Percentiles rank a stretch among this genome's conserved stretches.
phyloP scores from a whole-genome alignment of 2,113 vertebrate genomes.

The Apodemus sylvaticus region DNA sequence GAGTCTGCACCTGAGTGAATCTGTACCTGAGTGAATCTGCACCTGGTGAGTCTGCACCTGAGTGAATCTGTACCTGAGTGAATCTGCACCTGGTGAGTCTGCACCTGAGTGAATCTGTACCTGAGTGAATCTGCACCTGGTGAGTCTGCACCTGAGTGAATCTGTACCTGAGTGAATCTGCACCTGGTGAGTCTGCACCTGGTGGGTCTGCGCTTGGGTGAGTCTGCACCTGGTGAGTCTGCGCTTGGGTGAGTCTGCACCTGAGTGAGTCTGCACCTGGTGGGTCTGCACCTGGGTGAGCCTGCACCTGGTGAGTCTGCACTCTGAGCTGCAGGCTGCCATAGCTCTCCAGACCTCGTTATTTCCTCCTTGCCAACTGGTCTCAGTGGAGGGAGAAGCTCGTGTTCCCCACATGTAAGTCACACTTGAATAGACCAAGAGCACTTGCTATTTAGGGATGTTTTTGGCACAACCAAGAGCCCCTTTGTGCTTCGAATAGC shows the following conservation, averaged over 20 bases:
- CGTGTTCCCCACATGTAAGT: conserved; percentile 42
- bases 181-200: too few relatives aligned
- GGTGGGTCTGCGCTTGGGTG: too few relatives aligned
- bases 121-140: too few relatives aligned
- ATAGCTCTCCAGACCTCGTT: background rate
- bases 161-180: too few relatives aligned
- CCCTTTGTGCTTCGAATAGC: conserved; percentile 73
- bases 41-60: too few relatives aligned
- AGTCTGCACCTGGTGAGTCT: too few relatives aligned
- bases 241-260: background rate
- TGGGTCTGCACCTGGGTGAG: background rate
- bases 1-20: too few relatives aligned
- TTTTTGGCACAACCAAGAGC: conserved; percentile 46
- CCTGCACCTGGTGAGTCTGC: background rate
- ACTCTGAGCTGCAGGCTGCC: background rate
- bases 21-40: too few relatives aligned
- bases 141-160: too few relatives aligned
- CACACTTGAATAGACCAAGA: conserved; percentile 44
- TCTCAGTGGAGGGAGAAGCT: conserved; percentile 6
- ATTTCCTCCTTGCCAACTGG: background rate
- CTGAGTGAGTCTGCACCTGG: background rate
- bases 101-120: too few relatives aligned
- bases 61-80: too few relatives aligned
- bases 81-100: too few relatives aligned
- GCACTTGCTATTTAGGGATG: conserved; percentile 41